Base-by-base conservation (phyloP, 2,888 invertebrate species). In the Resseliella maxima region DNA sequence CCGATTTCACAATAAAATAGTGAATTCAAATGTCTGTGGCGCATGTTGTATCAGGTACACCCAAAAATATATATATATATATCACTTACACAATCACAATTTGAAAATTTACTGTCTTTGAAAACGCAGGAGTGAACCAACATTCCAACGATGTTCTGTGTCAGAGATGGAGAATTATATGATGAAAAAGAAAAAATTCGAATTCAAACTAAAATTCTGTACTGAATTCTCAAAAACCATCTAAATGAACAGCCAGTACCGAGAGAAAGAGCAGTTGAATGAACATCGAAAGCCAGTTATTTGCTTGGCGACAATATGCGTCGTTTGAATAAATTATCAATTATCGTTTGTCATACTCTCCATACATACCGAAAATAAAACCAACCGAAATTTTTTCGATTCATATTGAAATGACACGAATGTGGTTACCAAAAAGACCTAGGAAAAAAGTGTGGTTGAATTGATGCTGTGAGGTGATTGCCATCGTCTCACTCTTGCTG, bases 281-380 rank as follows among this genome's bases (percentile, higher is more conserved):
- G 59, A 27, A 24, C 59, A 59, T 72, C 31, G 72, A 72, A 72
- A 31, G 72, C 59, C 27, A n/a, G 72, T 72, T 31, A 72, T 72
- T 72, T 35, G 72, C 72, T 15, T 72, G 72, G 72, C 72, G 59
- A 59, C 59, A 59, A 59, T 59, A 59, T 59, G 59, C 59, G 59
- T 59, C 59, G 59, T 59, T 72, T 72, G 72, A 72, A 72, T 72
- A 72, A 72, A 72, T 72, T 72, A 72, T 72, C 31, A 31, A 31
- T 72, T 72, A 72, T 72, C 72, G 72, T 72, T 31, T 31, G 31
- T 31, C 72, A 31, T 31, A 72, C 72, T 3, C 72, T 31, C 31
- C 72, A 72, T 3, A 59, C 0, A 72, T n/a, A 72, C 15, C 12
- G n/a, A 72, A 72, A 59, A 59, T 24, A 2, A 24, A 8, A 1